Evolutionary conservation across 2,113 vertebrate genomes (phyloP).

Genomic region (Nerophis ophidion): DNA sequence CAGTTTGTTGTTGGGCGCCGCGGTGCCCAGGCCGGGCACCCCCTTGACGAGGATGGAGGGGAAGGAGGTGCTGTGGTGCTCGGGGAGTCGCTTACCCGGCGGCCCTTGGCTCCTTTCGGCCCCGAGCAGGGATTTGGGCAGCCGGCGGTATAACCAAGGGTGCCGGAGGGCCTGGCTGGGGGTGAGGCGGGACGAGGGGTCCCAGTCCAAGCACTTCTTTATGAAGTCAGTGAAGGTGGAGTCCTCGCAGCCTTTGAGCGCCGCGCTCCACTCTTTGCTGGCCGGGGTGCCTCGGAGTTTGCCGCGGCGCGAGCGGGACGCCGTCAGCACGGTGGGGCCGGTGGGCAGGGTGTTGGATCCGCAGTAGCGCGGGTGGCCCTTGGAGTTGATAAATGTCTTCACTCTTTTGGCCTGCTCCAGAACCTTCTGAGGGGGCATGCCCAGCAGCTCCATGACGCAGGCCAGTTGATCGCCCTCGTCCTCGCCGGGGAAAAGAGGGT

Average conservation of each 20-base stretch:
- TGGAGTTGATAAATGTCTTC: constrained; percentile 97
- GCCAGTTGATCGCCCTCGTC: constrained; percentile 97
- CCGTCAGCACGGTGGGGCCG: constrained; percentile 80
- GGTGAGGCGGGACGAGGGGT: constrained; percentile 84
- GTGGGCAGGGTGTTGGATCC: constrained; percentile 79
- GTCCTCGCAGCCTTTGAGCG: constrained; percentile 91
- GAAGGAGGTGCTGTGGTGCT: constrained; percentile 82
- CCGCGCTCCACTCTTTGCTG: constrained; percentile 87
- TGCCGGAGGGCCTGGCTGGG: constrained; percentile 89
- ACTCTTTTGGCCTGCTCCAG: constrained; percentile 90
- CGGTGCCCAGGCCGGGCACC: constrained; percentile 66
- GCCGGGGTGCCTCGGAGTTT: constrained; percentile 88
- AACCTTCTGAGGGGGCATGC: constrained; percentile 89
- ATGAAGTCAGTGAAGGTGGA: constrained; percentile 90
- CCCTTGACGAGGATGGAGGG: constrained; percentile 81
- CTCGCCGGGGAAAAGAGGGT: constrained; percentile 93
- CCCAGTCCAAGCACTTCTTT: constrained; percentile 96
- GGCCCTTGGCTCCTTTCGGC: constrained; percentile 72
- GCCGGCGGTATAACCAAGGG: constrained; percentile 87
- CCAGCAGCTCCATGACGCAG: constrained; percentile 94
- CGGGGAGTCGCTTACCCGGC: constrained; percentile 71
- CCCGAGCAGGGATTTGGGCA: constrained; percentile 72
- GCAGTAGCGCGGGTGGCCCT: constrained; percentile 95
- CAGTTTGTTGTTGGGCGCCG: constrained; percentile 82
- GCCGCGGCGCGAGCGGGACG: constrained; percentile 85